A percentile compares a stretch with the other conserved stretches of the same genome.
Conservation (phyloP, 2,113 vertebrate genomes). For the Elachura formosa region DNA sequence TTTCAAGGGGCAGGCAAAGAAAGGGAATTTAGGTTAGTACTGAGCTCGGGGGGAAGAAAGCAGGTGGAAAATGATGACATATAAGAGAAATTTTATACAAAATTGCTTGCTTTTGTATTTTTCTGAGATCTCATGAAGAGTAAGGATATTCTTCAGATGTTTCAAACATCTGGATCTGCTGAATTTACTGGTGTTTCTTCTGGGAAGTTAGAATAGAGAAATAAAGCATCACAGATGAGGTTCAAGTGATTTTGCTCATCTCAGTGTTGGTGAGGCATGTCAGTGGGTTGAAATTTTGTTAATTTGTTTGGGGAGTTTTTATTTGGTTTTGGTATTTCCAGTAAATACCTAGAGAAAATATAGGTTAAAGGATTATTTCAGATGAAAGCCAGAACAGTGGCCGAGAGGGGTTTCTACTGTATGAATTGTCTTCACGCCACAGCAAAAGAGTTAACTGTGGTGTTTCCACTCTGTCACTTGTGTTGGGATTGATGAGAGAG, state of each 20-base stretch:
- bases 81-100: background rate
- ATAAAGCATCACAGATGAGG: background rate
- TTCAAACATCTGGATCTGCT: background rate
- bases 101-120: background rate
- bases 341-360: background rate
- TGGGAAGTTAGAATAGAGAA: background rate
- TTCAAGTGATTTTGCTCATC: background rate
- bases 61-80: background rate
- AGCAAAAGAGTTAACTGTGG: rapidly evolving
- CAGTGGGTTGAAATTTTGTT: background rate
- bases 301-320: background rate
- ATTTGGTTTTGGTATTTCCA: background rate
- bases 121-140: background rate
- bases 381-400: background rate
- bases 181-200: background rate
- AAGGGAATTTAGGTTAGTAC: background rate
- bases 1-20: background rate
- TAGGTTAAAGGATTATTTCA: background rate
- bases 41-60: rapidly evolving
- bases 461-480: too few relatives aligned
- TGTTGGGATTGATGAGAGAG: too few relatives aligned
- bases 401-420: background rate
- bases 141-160: background rate
- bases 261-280: background rate
- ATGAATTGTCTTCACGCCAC: background rate